A percentile compares a stretch with the other conserved stretches of the same genome.
These are phyloP conservation scores for Cosmopolites sordidus DNA, from an alignment of 2,888 invertebrate genomes.

Conservation along the genomic window DNA sequence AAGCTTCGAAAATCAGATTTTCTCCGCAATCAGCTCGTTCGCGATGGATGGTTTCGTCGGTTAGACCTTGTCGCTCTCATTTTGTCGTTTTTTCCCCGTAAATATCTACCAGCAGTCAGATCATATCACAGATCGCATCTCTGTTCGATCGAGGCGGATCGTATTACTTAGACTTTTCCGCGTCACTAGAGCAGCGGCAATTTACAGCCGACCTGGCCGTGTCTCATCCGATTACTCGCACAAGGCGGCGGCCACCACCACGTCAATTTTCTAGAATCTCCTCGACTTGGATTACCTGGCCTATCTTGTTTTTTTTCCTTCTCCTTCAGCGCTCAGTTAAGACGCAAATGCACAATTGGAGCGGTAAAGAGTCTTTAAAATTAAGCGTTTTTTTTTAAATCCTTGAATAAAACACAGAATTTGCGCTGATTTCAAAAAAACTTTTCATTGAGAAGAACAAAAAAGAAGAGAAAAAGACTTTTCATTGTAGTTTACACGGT, in stretches of 20 bases:
- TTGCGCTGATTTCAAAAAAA: too few relatives aligned
- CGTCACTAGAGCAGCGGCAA: constrained; percentile 26
- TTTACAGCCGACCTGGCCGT: constrained; percentile 26
- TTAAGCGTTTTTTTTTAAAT: too few relatives aligned
- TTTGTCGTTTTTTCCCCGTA: background rate
- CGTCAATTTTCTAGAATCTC: background rate
- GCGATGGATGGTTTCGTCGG: background rate
- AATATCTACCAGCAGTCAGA: constrained; percentile 9
- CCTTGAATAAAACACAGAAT: too few relatives aligned
- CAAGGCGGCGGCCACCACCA: background rate
- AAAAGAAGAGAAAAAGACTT: too few relatives aligned
- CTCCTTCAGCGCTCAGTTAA: too few relatives aligned
- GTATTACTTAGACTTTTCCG: constrained; percentile 28
- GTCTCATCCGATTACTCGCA: constrained; percentile 25
- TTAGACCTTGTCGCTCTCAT: background rate
- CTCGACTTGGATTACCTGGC: too few relatives aligned
- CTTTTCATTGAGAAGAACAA: too few relatives aligned
- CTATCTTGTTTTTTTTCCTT: too few relatives aligned
- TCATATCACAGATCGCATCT: constrained; percentile 24
- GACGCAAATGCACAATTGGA: too few relatives aligned
- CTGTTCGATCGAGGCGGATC: constrained; percentile 22
- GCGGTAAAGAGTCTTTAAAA: too few relatives aligned
- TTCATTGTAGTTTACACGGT: too few relatives aligned
- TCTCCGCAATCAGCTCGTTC: background rate
- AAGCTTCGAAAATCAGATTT: too few relatives aligned